These are phyloP conservation scores for Drosophila prostipennis DNA, from an alignment of 2,888 invertebrate genomes.

Conservation along the genomic window DNA sequence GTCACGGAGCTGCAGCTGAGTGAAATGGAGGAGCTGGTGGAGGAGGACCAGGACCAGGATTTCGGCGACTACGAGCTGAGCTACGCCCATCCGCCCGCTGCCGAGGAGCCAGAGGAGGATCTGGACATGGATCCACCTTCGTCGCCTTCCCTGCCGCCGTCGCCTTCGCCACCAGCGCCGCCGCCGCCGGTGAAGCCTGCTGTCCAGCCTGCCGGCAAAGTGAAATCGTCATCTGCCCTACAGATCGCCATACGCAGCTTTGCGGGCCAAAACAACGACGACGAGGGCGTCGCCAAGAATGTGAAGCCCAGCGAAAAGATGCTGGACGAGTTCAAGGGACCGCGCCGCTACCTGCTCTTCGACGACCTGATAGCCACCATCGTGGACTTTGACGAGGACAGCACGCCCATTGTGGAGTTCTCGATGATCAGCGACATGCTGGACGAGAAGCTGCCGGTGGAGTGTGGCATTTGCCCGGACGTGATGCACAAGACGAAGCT, in stretches of 20 bases:
- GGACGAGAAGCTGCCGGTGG: conserved; percentile 77
- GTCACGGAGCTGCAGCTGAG: conserved; percentile 28
- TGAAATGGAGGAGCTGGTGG: conserved; percentile 54
- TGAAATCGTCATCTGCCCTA: not conserved
- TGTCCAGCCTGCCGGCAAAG: not conserved
- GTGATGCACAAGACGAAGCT: conserved; percentile 74
- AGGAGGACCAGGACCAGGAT: conserved; percentile 11
- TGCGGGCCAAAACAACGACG: conserved; percentile 14
- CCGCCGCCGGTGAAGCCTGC: not conserved
- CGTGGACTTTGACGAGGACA: conserved; percentile 76
- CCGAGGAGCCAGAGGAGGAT: conserved; percentile 21
- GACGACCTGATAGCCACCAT: conserved; percentile 81
- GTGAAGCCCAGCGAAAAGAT: conserved; percentile 61
- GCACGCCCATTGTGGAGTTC: conserved; percentile 79
- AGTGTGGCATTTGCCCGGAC: conserved; percentile 81
- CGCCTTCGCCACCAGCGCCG: not conserved
- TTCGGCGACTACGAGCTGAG: conserved; percentile 3
- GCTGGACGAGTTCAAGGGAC: conserved; percentile 63
- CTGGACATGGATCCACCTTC: conserved; percentile 8
- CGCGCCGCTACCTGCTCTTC: conserved; percentile 74
- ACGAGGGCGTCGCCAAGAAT: conserved; percentile 34
- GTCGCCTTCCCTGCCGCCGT: conserved; percentile 6
- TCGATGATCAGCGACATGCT: conserved; percentile 62
- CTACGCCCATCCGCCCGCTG: not conserved
- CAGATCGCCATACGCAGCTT: conserved; percentile 26